Conservation (phyloP, 2,797 vertebrate genomes). For the Acipenser oxyrinchus region DNA sequence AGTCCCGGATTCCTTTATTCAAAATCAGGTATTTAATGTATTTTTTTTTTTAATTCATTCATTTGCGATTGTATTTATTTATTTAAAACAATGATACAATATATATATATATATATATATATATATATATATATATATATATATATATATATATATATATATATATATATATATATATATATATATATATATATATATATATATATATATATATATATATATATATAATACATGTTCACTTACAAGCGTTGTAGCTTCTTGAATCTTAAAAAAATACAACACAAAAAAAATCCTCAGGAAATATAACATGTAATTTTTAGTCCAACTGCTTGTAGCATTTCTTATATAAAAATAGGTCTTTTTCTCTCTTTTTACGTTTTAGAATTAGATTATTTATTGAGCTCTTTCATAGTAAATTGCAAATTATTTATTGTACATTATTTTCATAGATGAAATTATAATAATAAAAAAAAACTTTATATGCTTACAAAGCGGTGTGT, state of each 20-base stretch:
- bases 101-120: no score
- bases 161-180: no score
- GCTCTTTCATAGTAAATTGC: constrained; percentile 90
- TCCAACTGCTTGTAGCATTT: constrained; percentile 59
- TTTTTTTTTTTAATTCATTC: constrained; percentile 35
- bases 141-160: no score
- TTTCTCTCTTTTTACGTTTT: constrained; percentile 73
- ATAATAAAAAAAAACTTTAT: constrained; percentile 73
- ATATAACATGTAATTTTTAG: constrained; percentile 52
- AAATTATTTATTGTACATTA: constrained; percentile 99
- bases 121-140: no score
- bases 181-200: no score
- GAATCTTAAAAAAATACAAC: no score
- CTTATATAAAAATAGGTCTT: constrained; percentile 47
- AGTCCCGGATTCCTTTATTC: constrained; percentile 40
- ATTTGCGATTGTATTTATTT: constrained; percentile 22
- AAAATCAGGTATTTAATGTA: constrained; percentile 59
- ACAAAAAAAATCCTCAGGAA: constrained; percentile 57
- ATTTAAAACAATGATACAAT: constrained; percentile 19
- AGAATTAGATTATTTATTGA: constrained; percentile 95
- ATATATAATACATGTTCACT: no score
- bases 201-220: no score
- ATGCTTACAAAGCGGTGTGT: constrained; percentile 43
- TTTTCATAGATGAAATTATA: constrained; percentile 95
- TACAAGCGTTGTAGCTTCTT: no score